Evolutionary conservation across 1,140 invertebrate species (phyloP), one percentile per base, ranked within the genome.

Genomic region (Asbolus verrucosus): DNA sequence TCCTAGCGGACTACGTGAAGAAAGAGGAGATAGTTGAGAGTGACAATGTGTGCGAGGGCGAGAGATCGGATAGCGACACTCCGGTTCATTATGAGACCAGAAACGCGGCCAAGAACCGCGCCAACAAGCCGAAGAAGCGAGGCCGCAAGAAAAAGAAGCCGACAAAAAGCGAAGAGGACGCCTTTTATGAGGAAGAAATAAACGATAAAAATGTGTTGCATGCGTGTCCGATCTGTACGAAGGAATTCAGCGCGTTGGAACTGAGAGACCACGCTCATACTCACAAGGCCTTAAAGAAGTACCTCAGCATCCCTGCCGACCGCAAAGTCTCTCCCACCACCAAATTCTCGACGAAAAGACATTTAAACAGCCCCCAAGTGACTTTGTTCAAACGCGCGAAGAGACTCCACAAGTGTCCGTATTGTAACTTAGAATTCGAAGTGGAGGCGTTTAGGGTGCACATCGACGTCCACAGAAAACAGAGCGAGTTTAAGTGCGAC

Each of bases 231-330:
- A 69, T 75, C 39, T 75, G 73, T 19, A 66, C 69, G 1, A 71
- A 69, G 43, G 71, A 75, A 39, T 73, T 75, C 9, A 21, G 50
- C 0, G 69, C 71, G 2, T 59, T 65, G 24, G 69, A 73, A 65
- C 41, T 75, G 14, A 9, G 66, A 27, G 31, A 69, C 15, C 73
- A 75, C 30, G 71, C 67, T 8, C 69, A 71, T 21, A 66, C 50
- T 30, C 73, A 75, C 30, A 73, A 73, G 63, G 69, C 69, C 1
- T 54, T 75, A 14, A 73, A 69, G 63, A 73, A 73, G 31, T 75
- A 75, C 59, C 65, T 73, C 31, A 75, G 13, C 33, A 73, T 75
- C 16, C 69, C 68, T 6, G 21, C n/a, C 8, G 24, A 67, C 1
- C 16, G 59, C 8, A 75, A 71, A 73, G 41, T 73, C 1, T 59